Evolutionary conservation across 1,140 invertebrate genomes (phyloP).

Genomic region (Sinella curviseta): DNA sequence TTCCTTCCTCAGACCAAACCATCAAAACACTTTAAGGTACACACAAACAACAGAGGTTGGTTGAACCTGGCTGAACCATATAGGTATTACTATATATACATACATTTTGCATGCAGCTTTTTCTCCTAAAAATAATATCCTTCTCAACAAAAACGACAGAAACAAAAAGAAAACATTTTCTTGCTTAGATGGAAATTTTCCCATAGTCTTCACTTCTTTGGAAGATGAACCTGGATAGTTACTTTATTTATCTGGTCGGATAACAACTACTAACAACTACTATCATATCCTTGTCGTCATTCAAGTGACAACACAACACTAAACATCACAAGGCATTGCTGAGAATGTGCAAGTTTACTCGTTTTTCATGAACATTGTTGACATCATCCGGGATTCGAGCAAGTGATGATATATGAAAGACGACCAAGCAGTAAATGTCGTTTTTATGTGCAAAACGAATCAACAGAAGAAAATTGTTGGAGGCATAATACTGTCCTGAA

Average conservation of each 20-base stretch:
- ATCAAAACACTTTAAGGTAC: background rate
- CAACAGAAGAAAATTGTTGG: background rate
- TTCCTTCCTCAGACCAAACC: background rate
- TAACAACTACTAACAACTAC: too few relatives aligned
- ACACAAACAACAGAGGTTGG: too few relatives aligned
- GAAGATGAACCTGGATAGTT: too few relatives aligned
- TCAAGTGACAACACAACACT: background rate
- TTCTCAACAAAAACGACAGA: background rate
- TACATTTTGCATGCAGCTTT: too few relatives aligned
- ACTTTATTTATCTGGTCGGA: too few relatives aligned
- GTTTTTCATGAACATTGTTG: conserved; percentile 11
- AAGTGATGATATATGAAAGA: background rate
- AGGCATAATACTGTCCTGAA: too few relatives aligned
- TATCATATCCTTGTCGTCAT: too few relatives aligned
- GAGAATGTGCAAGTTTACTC: background rate
- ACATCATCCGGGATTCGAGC: background rate
- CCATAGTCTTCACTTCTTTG: background rate
- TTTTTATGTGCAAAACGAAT: conserved; percentile 2
- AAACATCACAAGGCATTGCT: background rate
- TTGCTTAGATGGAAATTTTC: background rate
- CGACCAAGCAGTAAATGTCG: too few relatives aligned
- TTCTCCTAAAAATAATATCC: too few relatives aligned
- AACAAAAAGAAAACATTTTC: background rate
- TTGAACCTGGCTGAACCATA: too few relatives aligned
- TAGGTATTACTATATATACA: too few relatives aligned